A percentile compares a stretch with the other conserved stretches of the same genome.
Conservation (phyloP, 2,797 vertebrate genomes). For the Pyrocephalus nanus region DNA sequence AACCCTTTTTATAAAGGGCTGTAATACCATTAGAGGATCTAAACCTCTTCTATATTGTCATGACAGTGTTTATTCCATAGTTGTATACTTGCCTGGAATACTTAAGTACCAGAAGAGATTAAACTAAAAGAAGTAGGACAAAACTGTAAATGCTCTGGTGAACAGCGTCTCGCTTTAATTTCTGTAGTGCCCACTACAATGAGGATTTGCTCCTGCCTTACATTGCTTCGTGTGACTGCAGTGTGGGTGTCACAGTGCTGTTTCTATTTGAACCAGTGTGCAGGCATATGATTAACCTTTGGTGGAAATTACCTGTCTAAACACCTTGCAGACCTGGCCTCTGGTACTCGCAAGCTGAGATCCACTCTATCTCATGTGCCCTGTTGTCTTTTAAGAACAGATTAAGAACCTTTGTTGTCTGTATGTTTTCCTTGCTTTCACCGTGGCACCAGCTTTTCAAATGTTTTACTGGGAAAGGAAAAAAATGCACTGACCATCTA, state of each 20-base stretch:
- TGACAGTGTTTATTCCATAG: not conserved
- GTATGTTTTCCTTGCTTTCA: not conserved
- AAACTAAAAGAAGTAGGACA: not conserved
- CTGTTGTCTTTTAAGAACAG: not conserved
- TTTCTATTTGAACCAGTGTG: not conserved
- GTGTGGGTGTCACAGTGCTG: not conserved
- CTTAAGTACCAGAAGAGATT: not conserved
- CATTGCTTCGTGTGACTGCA: not conserved
- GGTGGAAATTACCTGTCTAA: not conserved
- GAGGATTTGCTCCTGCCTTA: not conserved
- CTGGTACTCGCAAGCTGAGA: not conserved
- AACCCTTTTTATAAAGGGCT: not conserved
- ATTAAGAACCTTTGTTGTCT: not conserved
- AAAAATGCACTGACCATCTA: not conserved
- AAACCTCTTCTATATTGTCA: slow-evolving; percentile 20
- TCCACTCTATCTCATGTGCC: not conserved
- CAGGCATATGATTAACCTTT: not conserved
- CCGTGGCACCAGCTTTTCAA: not conserved
- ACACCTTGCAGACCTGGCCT: not conserved
- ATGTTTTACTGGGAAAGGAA: not conserved
- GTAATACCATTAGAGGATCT: not conserved
- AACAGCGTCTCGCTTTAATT: not conserved
- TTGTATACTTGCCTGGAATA: not conserved
- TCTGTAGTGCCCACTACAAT: not conserved
- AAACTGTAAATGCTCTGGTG: not conserved